Conservation (phyloP, 1,140 invertebrate species). For the Chironomus tepperi region DNA sequence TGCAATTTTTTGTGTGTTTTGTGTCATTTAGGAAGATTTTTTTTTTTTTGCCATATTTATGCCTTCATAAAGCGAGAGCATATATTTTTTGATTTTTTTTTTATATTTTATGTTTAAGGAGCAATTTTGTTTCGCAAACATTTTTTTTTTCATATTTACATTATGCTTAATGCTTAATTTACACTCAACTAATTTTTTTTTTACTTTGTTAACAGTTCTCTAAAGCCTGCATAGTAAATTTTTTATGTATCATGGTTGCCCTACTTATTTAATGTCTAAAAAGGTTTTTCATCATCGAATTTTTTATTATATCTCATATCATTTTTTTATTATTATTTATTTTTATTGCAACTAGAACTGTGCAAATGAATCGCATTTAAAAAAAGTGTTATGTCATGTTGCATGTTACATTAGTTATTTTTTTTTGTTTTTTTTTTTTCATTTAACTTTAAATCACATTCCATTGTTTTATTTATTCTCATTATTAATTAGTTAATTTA, state of each 20-base stretch:
- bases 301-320: no score
- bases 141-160: background rate
- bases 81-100: background rate
- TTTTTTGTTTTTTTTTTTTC: background rate
- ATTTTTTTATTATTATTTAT: no score
- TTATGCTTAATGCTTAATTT: background rate
- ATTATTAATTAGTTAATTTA: no score
- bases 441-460: slow-evolving; percentile 9
- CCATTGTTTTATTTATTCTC: background rate
- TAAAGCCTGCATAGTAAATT: slow-evolving; percentile 6
- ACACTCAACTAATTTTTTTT: background rate
- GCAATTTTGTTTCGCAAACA: background rate
- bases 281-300: no score
- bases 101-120: background rate
- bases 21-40: slow-evolving; percentile 12
- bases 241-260: background rate
- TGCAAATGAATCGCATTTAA: slow-evolving; percentile 13
- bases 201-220: slow-evolving; percentile 1
- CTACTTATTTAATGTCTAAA: background rate
- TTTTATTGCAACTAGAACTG: background rate
- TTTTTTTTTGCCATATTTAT: background rate
- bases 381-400: background rate
- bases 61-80: slow-evolving; percentile 5
- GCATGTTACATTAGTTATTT: background rate
- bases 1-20: slow-evolving; percentile 1